Evolutionary conservation across 1,140 invertebrate genomes (phyloP).

Genomic region (Acromyrmex charruanus): DNA sequence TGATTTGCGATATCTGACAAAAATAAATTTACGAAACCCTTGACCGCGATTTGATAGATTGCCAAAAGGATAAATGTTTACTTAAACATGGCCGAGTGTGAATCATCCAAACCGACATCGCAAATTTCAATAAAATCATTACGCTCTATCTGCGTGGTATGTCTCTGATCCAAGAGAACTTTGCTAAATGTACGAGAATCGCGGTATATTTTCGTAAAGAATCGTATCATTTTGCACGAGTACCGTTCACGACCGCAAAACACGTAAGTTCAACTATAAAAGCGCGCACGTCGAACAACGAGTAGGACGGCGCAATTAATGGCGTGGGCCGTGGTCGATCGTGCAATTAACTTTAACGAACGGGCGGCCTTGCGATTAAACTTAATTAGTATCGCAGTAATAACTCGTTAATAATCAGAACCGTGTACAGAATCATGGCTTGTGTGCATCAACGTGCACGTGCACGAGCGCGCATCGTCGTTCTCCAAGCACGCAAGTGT

Average conservation of each 20-base stretch:
- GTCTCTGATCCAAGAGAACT: too few relatives aligned
- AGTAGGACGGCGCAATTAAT: conserved; percentile 79
- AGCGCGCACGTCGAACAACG: conserved; percentile 63
- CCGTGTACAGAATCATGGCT: conserved; percentile 55
- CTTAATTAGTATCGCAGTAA: conserved; percentile 85
- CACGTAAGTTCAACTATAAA: conserved; percentile 69
- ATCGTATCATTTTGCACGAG: background rate
- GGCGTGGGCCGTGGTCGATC: conserved; percentile 80
- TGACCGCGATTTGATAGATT: conserved; percentile 11
- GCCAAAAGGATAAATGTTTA: conserved; percentile 33
- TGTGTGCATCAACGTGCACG: conserved; percentile 43
- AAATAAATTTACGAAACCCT: conserved; percentile 7
- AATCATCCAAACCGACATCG: background rate
- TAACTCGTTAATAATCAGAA: conserved; percentile 85
- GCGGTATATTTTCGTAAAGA: background rate
- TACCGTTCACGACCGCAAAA: conserved; percentile 11
- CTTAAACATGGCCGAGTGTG: conserved; percentile 2
- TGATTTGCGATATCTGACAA: background rate
- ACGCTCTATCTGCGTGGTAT: background rate
- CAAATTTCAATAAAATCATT: conserved; percentile 13
- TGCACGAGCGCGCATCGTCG: conserved; percentile 17
- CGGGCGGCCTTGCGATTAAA: conserved; percentile 85
- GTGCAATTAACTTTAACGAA: conserved; percentile 86
- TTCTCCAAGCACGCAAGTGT: conserved; percentile 33
- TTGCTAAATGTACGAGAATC: background rate